A percentile compares a stretch with the other conserved stretches of the same genome.
Conservation (phyloP, 2,797 vertebrate genomes). For the Pangasius mekongensis region DNA sequence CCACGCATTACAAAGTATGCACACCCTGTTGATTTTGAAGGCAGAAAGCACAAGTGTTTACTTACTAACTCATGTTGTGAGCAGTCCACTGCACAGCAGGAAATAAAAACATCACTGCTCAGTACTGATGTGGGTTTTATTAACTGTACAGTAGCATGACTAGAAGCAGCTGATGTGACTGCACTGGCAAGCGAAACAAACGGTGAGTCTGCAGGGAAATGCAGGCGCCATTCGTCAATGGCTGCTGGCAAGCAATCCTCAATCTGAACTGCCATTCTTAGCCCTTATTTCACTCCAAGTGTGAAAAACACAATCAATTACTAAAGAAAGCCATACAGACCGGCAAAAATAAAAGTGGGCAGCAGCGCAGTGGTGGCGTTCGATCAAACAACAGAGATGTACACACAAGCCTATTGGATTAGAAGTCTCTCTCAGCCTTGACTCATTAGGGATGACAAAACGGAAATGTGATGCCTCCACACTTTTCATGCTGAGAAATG, state of each 20-base stretch:
- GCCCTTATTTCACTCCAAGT: conserved; percentile 40
- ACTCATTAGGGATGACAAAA: conserved; percentile 26
- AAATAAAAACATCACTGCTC: conserved; percentile 47
- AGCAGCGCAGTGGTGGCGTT: conserved; percentile 16
- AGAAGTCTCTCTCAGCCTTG: neutral
- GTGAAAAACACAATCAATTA: conserved; percentile 51
- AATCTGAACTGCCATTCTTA: conserved; percentile 33
- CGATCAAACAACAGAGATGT: conserved; percentile 16
- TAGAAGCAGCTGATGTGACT: conserved; percentile 50
- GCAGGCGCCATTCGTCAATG: conserved; percentile 46
- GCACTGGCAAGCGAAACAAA: conserved; percentile 50
- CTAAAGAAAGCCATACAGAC: conserved; percentile 41
- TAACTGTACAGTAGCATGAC: conserved; percentile 57
- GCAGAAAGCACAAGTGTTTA: conserved; percentile 40
- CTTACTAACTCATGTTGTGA: conserved; percentile 25
- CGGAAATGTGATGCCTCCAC: conserved; percentile 13
- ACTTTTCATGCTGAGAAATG: conserved; percentile 7
- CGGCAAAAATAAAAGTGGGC: conserved; percentile 26
- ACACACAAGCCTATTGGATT: conserved; percentile 6
- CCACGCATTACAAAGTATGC: conserved; percentile 1
- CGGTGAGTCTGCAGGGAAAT: conserved; percentile 42
- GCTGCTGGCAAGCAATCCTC: conserved; percentile 44
- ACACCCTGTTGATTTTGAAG: conserved; percentile 48
- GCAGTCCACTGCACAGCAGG: conserved; percentile 50
- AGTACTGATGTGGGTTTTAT: conserved; percentile 56